Evolutionary conservation across 1,140 invertebrate species (phyloP).

Genomic region (Drosophila teissieri): DNA sequence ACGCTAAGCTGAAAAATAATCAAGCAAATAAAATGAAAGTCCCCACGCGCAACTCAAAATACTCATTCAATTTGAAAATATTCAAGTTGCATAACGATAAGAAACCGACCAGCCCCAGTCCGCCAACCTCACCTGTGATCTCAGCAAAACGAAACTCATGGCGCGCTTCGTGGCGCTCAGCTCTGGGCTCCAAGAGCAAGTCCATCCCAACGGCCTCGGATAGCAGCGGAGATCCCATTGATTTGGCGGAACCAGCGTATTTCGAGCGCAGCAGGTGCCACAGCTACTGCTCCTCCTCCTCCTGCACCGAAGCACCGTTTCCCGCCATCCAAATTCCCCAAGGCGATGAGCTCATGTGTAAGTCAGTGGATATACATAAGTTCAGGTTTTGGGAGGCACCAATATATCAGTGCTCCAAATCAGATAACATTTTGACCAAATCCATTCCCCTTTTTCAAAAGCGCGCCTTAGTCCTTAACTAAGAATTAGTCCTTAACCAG

Average conservation of each 20-base stretch:
- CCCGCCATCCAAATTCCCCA: slow-evolving; percentile 39
- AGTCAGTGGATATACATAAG: slow-evolving; percentile 1
- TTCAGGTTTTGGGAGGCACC: too few species aligned
- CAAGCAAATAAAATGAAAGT: slow-evolving; percentile 75
- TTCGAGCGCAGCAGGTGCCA: slow-evolving; percentile 15
- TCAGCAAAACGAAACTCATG: slow-evolving; percentile 76
- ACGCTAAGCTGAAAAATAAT: background rate
- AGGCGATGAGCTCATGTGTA: slow-evolving; percentile 46
- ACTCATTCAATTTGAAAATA: slow-evolving; percentile 84
- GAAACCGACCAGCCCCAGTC: slow-evolving; percentile 82
- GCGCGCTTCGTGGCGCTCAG: slow-evolving; percentile 72
- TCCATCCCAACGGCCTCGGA: slow-evolving; percentile 2
- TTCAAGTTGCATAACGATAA: slow-evolving; percentile 83
- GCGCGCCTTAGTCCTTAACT: background rate
- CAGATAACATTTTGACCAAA: background rate
- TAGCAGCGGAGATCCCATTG: slow-evolving; percentile 3
- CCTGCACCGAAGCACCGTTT: background rate
- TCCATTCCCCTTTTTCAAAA: background rate
- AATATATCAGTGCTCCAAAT: background rate
- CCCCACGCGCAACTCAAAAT: slow-evolving; percentile 71
- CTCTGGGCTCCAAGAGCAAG: slow-evolving; percentile 54
- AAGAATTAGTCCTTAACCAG: background rate
- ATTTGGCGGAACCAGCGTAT: background rate
- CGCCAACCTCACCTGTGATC: slow-evolving; percentile 73
- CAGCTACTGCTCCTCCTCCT: slow-evolving; percentile 13